phyloP scores from a whole-genome alignment of 2,797 vertebrate species.

The Decapterus maruadsi region DNA sequence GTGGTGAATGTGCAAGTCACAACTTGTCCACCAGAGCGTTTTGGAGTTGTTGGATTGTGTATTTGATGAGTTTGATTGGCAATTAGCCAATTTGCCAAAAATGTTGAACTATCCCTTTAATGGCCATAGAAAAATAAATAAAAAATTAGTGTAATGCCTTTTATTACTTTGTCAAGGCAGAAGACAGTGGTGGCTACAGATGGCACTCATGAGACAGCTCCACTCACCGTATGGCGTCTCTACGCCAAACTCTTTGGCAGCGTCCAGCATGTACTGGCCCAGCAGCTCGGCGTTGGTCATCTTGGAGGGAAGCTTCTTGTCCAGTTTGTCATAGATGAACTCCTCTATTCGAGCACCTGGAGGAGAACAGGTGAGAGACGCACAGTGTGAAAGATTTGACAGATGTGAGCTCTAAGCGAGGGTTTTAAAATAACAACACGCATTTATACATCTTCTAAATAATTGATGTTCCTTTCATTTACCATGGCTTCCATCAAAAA shows the following conservation, averaged over 20 bases:
- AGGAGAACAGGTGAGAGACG: background rate
- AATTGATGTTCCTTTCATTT: too few species aligned
- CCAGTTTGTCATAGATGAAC: constrained; percentile 98
- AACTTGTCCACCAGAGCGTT: too few species aligned
- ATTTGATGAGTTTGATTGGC: too few species aligned
- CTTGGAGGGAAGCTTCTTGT: constrained; percentile 93
- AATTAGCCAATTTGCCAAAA: too few species aligned
- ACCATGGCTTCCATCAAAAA: too few species aligned
- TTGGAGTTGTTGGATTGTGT: too few species aligned
- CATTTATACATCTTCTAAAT: too few species aligned
- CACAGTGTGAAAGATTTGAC: too few species aligned
- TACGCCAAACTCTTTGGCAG: constrained; percentile 92
- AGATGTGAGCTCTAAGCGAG: background rate
- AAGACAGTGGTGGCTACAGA: background rate
- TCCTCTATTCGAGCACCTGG: constrained; percentile 95
- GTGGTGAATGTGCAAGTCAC: too few species aligned
- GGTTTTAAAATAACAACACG: background rate
- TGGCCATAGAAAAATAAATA: background rate
- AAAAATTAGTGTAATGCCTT: background rate
- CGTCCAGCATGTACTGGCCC: constrained; percentile 97
- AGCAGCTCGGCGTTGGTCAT: constrained; percentile 93
- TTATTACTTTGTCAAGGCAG: background rate
- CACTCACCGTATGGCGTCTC: constrained; percentile 93
- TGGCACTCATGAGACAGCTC: background rate
- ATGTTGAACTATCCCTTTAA: background rate